Evolutionary conservation across 2,888 invertebrate species (phyloP), one percentile per base, ranked within the genome.

Genomic region (Tromatobia lineatoria): DNA sequence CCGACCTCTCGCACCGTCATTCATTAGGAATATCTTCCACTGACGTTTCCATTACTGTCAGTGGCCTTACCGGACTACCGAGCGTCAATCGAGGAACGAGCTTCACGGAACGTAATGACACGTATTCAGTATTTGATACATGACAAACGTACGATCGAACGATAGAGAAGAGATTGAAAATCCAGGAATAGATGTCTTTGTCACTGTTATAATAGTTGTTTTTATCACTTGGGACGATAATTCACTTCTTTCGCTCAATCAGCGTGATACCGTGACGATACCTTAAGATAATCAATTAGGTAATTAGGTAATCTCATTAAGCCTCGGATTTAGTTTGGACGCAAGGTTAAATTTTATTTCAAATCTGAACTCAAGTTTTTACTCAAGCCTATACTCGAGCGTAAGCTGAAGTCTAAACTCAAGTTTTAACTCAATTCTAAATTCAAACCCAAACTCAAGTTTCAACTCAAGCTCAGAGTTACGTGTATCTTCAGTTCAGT

Each of bases 1-100:
- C 74, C 50, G 50, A 69, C 77, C 77, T 59, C 77, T 34, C 70
- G 57, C 20, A 25, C 45, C 57, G 66, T 77, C 67, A 57, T 77
- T 78, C 78, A 70, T 78, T 59, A 78, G 50, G 61, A 69, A 78
- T 78, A 70, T 69, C 70, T 61, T 69, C 61, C 25, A 8, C 34
- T 78, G 78, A 61, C 78, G 38, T 78, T 78, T 78, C 78, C 78
- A 78, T 78, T 78, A 73, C 47, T 18, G 29, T 25, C 34, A 20
- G 57, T 38, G 29, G 7, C 54, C 67, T 77, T 52, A 25, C 34
- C 29, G 47, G 8, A n/a, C 25, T 38, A 23, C 57, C 18, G 67
- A 34, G 20, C 47, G 61, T 74, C 74, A 47, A 74, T 50, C 74
- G 18, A 3, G 8, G 3, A 7, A 6, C 29, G 73, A 20, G 25